These are phyloP conservation scores for Sebastes dallii DNA, from an alignment of 2,797 vertebrate species.

Conservation along the genomic window DNA sequence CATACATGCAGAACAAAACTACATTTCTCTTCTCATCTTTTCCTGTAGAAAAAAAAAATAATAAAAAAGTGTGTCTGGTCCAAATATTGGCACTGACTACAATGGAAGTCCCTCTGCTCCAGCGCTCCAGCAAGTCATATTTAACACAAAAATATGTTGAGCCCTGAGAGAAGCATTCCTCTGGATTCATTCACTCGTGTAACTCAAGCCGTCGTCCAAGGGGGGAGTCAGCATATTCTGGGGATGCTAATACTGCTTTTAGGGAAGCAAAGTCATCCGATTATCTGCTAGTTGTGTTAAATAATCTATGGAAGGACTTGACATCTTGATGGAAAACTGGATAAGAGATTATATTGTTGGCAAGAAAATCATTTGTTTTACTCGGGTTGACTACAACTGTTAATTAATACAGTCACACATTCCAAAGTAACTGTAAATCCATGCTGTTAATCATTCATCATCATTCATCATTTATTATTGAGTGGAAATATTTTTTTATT, in stretches of 20 bases:
- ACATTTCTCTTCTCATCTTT: neutral
- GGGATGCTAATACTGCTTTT: constrained; percentile 16
- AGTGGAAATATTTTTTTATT: neutral
- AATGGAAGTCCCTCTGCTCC: constrained; percentile 3
- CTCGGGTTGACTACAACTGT: constrained; percentile 34
- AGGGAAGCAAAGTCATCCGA: neutral
- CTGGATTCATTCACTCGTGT: constrained; percentile 5
- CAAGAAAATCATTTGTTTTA: constrained; percentile 11
- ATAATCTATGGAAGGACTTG: constrained; percentile 25
- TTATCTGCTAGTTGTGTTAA: constrained; percentile 11
- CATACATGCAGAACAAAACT: neutral
- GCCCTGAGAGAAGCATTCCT: neutral
- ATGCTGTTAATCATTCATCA: constrained; percentile 50
- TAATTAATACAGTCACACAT: constrained; percentile 33
- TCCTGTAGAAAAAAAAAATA: neutral
- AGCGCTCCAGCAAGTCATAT: neutral
- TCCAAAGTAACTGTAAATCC: constrained; percentile 44
- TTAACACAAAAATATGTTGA: neutral
- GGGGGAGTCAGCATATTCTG: neutral
- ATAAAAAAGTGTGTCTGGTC: neutral
- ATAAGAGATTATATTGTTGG: neutral
- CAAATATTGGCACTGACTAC: neutral
- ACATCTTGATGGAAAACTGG: constrained; percentile 25
- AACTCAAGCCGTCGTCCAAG: neutral
- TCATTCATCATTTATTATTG: constrained; percentile 45